Conservation (phyloP, 2,797 vertebrate species). For the Rousettus madagascariensis region DNA sequence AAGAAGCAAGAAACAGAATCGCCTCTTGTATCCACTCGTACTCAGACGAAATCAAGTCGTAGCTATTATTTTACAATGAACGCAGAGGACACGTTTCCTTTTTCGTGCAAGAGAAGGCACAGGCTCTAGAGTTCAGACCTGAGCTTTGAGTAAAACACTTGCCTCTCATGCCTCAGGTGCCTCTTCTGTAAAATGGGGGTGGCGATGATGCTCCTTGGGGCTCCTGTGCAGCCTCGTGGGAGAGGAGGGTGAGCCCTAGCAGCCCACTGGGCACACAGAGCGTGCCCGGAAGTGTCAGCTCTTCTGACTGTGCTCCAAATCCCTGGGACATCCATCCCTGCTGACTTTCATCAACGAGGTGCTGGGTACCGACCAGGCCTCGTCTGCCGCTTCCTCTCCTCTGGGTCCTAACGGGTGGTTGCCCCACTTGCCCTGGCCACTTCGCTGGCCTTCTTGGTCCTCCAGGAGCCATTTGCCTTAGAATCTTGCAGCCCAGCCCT, state of each 20-base stretch:
- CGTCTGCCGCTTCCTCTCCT: neutral
- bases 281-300: fast-evolving
- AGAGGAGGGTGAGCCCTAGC: fast-evolving
- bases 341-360: fast-evolving
- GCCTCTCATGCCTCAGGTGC: neutral
- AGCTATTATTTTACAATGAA: neutral
- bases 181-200: neutral
- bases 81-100: neutral
- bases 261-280: fast-evolving
- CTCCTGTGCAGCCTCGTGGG: neutral
- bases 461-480: neutral
- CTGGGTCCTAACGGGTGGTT: neutral
- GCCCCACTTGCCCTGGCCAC: neutral
- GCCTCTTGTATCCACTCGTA: neutral
- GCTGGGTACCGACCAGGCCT: fast-evolving
- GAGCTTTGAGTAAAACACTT: neutral
- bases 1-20: neutral
- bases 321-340: fast-evolving
- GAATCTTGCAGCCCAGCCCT: neutral
- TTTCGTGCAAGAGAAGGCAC: neutral
- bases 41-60: neutral
- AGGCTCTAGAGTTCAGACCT: neutral
- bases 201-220: neutral
- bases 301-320: fast-evolving
- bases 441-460: neutral